A percentile compares a stretch with the other conserved stretches of the same genome.
Evolutionary conservation across 2,888 invertebrate species (phyloP).

Genomic region (Agrilus mali): DNA sequence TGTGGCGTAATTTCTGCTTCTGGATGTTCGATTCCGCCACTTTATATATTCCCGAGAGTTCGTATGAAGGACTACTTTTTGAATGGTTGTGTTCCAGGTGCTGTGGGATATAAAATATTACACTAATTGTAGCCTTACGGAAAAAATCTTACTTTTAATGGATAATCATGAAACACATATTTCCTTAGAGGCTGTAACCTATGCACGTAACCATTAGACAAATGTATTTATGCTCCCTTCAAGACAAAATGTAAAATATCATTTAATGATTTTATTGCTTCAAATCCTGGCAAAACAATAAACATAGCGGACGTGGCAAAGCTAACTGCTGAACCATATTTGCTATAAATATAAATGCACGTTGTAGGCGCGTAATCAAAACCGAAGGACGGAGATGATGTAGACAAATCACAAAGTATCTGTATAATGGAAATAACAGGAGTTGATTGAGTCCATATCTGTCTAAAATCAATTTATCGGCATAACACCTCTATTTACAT

Average conservation of each 20-base stretch:
- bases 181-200: constrained; percentile 15
- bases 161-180: constrained; percentile 18
- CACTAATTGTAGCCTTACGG: constrained; percentile 10
- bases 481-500: too few species aligned
- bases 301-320: constrained; percentile 11
- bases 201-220: constrained; percentile 18
- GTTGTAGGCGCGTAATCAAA: too few species aligned
- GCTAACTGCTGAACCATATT: constrained; percentile 5
- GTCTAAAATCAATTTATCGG: too few species aligned
- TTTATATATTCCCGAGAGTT: constrained; percentile 19
- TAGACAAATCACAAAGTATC: too few species aligned
- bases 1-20: too few species aligned
- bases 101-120: constrained; percentile 12
- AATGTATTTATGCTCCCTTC: constrained; percentile 17
- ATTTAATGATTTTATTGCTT: constrained; percentile 15
- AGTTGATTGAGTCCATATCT: too few species aligned
- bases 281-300: constrained; percentile 17
- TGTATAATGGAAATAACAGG: too few species aligned
- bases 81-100: constrained; percentile 13
- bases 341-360: too few species aligned
- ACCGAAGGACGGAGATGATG: too few species aligned
- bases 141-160: constrained; percentile 13
- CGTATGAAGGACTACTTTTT: constrained; percentile 13
- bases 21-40: too few species aligned
- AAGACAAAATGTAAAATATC: constrained; percentile 14